A percentile compares a stretch with the other conserved stretches of the same genome.
Evolutionary conservation across 2,113 vertebrate species (phyloP).

Genomic region (Muntiacus reevesi): DNA sequence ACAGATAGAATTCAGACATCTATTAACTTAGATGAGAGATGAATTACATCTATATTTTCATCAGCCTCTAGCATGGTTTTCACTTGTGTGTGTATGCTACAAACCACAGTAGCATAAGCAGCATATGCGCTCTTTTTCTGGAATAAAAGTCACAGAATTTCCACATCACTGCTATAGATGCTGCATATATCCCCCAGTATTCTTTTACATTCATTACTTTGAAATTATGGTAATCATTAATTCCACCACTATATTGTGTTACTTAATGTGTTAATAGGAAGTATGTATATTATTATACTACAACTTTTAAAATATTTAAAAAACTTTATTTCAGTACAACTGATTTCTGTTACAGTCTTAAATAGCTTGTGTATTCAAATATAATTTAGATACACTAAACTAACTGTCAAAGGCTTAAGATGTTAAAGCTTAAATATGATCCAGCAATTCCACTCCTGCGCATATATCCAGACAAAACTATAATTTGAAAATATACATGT

Average conservation of each 20-base stretch:
- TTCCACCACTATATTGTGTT: background rate
- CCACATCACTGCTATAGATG: background rate
- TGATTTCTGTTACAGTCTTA: background rate
- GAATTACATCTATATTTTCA: background rate
- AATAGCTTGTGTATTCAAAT: background rate
- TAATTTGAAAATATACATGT: background rate
- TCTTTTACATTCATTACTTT: background rate
- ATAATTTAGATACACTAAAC: background rate
- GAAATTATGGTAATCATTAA: background rate
- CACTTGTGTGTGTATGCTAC: background rate
- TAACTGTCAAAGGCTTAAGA: background rate
- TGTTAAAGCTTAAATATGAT: background rate
- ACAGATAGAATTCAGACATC: background rate
- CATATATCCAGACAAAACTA: background rate
- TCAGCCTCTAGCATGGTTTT: background rate
- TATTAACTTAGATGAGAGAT: background rate
- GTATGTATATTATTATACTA: background rate
- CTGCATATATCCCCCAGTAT: background rate
- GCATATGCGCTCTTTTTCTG: background rate
- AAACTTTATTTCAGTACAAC: background rate
- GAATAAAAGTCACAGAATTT: background rate
- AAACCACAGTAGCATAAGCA: background rate
- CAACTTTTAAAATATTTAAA: slow-evolving; percentile 12
- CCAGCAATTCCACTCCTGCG: background rate
- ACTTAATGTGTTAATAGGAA: background rate